Conservation (phyloP, 2,797 vertebrate genomes). For the Anisognathus igniventris region DNA sequence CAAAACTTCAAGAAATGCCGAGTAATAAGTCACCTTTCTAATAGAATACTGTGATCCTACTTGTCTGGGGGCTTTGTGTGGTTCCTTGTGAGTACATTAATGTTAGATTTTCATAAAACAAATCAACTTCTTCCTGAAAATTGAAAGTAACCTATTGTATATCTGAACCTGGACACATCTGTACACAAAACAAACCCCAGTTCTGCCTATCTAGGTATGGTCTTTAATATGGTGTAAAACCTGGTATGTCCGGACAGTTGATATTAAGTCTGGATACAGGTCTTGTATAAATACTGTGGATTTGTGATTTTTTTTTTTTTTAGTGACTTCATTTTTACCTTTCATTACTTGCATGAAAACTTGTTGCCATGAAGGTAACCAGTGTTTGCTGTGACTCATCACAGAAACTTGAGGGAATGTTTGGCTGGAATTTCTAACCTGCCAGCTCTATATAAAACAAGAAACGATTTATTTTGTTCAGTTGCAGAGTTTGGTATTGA, state of each 20-base stretch:
- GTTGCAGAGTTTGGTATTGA: neutral
- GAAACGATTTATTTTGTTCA: neutral
- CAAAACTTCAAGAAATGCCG: neutral
- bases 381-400: neutral
- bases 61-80: neutral
- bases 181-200: neutral
- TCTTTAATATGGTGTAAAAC: neutral
- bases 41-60: fast-evolving
- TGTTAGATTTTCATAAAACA: neutral
- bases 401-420: neutral
- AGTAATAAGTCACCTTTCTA: neutral
- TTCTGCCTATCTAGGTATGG: neutral
- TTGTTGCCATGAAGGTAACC: neutral
- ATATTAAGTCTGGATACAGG: neutral
- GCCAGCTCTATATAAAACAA: neutral
- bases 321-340: neutral
- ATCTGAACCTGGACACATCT: neutral
- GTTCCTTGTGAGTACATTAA: neutral
- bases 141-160: neutral
- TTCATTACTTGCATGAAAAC: neutral
- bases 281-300: neutral
- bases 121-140: neutral
- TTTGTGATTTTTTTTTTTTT: neutral
- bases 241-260: neutral
- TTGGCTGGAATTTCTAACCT: neutral